These are phyloP conservation scores for Cairina moschata DNA, from an alignment of 2,113 vertebrate genomes.

Conservation along the genomic window DNA sequence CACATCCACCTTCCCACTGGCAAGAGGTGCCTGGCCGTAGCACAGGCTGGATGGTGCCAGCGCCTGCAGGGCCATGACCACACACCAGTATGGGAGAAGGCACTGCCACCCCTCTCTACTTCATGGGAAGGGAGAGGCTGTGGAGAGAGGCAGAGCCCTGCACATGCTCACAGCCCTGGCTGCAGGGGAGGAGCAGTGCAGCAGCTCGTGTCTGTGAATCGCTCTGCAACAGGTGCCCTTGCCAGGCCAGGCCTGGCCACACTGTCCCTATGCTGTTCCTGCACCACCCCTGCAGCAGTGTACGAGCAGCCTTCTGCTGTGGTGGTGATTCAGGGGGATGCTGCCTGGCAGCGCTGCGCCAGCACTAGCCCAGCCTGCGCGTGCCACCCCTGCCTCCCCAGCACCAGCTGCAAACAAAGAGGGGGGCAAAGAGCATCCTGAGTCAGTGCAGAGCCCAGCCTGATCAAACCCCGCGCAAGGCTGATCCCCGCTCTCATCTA, in stretches of 20 bases:
- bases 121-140: fast-evolving
- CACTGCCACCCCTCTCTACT: not conserved
- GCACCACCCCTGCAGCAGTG: not conserved
- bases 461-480: fast-evolving
- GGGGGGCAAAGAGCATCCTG: not conserved
- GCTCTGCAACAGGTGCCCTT: not conserved
- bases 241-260: too few species aligned
- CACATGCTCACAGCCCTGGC: not conserved
- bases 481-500: not conserved
- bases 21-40: not conserved
- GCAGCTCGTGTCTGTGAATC: fast-evolving
- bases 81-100: not conserved
- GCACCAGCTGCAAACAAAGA: fast-evolving
- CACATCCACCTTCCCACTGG: fast-evolving
- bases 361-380: fast-evolving
- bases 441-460: fast-evolving
- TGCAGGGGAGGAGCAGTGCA: not conserved
- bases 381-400: fast-evolving
- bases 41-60: not conserved
- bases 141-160: not conserved
- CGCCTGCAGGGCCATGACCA: fast-evolving
- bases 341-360: not conserved
- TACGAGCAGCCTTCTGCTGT: not conserved
- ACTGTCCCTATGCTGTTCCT: too few species aligned
- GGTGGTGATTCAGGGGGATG: not conserved